Base-by-base conservation (phyloP, 2,113 vertebrate species). In the Diadophis punctatus region DNA sequence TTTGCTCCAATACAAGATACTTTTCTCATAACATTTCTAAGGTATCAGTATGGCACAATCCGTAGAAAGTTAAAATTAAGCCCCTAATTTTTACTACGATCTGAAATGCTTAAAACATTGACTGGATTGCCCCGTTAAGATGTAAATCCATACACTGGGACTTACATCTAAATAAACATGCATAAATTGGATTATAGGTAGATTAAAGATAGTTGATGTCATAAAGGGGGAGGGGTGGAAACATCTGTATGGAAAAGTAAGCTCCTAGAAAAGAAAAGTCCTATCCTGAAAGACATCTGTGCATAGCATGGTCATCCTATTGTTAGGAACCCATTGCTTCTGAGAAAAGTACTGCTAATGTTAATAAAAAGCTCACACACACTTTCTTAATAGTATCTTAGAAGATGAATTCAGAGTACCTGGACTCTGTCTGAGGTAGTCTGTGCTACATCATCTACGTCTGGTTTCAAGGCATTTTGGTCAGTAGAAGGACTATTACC, bases 361-460 rank as follows among this genome's bases (percentile, higher is more conserved):
- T 43, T 90, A 96, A 87, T 51, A 0, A 87, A 53, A 89, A 91
- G 18, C 68, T 95, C 90, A 96, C 95, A 93, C 95, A 93, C 96
- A 91, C 85, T 97, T 94, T 97, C 90, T 95, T 95, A 95, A 97
- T 6, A 51, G 94, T 96, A 97, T 95, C 96, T 95, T 97, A 97
- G 92, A 96, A 98, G 96, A 97, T 98, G 97, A 98, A 97, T 97
- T 97, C 96, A 91, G 97, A 98, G 97, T 98, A 98, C 98, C 98
- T 98, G 98, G 97, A 97, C 98, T 97, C 97, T 98, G 96, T 98
- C 95, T 95, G 97, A 96, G 96, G 97, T 97, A 97, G 97, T 96
- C 97, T 97, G 98, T 96, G 97, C 98, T 98, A 98, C 95, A 97
- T 97, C 97, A 97, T 98, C 98, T 98, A 98, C 97, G 97, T 98